A percentile compares a stretch with the other conserved stretches of the same genome.
phyloP scores from a whole-genome alignment of 2,113 vertebrate genomes.

The Proteles cristata region DNA sequence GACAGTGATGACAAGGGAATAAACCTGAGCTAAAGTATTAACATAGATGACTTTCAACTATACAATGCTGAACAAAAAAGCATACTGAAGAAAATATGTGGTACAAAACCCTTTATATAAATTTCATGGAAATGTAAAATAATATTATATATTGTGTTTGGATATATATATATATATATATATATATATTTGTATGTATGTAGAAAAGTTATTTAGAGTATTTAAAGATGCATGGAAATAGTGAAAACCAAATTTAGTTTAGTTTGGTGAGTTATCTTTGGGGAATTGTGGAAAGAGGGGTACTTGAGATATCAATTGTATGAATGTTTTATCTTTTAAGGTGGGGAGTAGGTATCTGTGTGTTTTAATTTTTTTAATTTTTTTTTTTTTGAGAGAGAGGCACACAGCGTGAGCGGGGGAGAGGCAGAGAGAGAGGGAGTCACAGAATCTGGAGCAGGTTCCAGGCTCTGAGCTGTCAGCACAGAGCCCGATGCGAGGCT shows the following conservation, averaged over 20 bases:
- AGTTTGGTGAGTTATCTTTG: background rate
- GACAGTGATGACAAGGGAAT: background rate
- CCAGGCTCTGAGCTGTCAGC: too few species aligned
- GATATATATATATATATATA: background rate
- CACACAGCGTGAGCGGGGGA: too few species aligned
- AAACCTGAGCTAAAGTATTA: background rate
- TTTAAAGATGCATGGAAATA: background rate
- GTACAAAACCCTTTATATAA: background rate
- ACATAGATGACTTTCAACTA: background rate
- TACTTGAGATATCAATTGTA: background rate
- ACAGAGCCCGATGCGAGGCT: too few species aligned
- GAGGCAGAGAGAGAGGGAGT: too few species aligned
- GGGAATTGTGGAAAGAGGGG: background rate
- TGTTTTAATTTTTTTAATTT: background rate
- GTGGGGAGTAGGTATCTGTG: background rate
- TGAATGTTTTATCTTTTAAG: background rate
- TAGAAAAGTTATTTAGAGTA: conserved; percentile 16
- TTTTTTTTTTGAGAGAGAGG: too few species aligned
- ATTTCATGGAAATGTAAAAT: conserved; percentile 26
- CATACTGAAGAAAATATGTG: background rate
- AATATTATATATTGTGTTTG: background rate
- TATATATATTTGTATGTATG: background rate
- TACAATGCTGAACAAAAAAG: background rate
- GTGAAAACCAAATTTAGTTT: conserved; percentile 47
- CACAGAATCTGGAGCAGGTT: too few species aligned